Evolutionary conservation across 2,888 invertebrate genomes (phyloP).

Genomic region (Drosophila nr. perissopoda): DNA sequence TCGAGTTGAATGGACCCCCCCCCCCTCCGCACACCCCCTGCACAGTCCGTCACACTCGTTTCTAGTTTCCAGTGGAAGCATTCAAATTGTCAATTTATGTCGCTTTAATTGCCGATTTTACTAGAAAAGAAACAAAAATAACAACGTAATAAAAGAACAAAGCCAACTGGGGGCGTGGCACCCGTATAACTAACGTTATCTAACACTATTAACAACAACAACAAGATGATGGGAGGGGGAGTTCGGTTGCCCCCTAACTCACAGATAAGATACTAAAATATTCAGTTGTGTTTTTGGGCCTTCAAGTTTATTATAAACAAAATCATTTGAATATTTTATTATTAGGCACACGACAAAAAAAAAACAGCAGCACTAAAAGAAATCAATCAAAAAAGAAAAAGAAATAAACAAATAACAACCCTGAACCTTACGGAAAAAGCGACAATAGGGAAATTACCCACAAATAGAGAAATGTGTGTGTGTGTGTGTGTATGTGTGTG

Average conservation of each 20-base stretch:
- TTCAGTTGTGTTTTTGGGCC: constrained; percentile 4
- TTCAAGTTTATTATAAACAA: constrained; percentile 74
- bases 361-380: constrained; percentile 37
- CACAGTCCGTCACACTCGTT: too few species aligned
- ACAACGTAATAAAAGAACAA: constrained; percentile 51
- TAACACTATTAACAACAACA: constrained; percentile 32
- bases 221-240: not conserved
- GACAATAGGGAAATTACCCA: constrained; percentile 6
- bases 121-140: constrained; percentile 10
- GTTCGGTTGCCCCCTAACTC: not conserved
- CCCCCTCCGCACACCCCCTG: not conserved
- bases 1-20: constrained; percentile 58
- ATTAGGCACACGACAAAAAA: constrained; percentile 39
- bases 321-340: constrained; percentile 69
- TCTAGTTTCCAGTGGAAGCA: not conserved
- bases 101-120: constrained; percentile 49
- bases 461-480: not conserved
- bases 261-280: constrained; percentile 39
- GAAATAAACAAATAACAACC: constrained; percentile 48
- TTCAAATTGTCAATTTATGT: constrained; percentile 26
- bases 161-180: constrained; percentile 37
- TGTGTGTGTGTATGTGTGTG: not conserved
- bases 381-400: constrained; percentile 62
- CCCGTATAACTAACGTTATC: constrained; percentile 37
- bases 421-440: constrained; percentile 14